phyloP scores from a whole-genome alignment of 2,797 vertebrate genomes.

The Merluccius polli region DNA sequence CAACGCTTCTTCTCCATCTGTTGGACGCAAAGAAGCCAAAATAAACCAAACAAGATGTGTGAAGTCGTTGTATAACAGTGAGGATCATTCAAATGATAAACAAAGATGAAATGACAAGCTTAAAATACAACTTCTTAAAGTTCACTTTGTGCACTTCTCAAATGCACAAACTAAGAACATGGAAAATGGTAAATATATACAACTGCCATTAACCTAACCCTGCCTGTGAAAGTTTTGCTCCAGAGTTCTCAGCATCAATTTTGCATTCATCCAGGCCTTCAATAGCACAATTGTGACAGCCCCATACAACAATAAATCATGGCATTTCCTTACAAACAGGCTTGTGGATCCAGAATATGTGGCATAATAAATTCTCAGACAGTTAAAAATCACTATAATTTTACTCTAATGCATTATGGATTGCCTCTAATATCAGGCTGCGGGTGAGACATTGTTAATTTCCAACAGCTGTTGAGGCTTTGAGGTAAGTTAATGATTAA shows the following conservation, averaged over 20 bases:
- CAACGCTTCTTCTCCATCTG: conserved; percentile 81
- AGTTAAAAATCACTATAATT: conserved; percentile 99
- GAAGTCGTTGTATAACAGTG: neutral
- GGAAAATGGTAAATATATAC: conserved; percentile 45
- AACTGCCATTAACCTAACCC: conserved; percentile 78
- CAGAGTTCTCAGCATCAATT: conserved; percentile 84
- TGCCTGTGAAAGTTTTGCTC: conserved; percentile 79
- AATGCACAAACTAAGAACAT: neutral
- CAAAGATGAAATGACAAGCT: neutral
- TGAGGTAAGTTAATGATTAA: conserved; percentile 99
- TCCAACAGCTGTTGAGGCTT: conserved; percentile 99
- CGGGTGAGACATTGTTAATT: conserved; percentile 99
- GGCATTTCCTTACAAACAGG: conserved; percentile 89
- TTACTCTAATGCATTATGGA: conserved; percentile 99
- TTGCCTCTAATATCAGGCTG: conserved; percentile 98
- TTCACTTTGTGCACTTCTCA: too few species aligned
- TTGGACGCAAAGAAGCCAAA: conserved; percentile 59
- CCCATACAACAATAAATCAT: conserved; percentile 87
- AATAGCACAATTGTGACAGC: conserved; percentile 85
- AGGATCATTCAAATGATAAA: neutral
- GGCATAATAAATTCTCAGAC: conserved; percentile 98
- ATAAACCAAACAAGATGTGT: conserved; percentile 3
- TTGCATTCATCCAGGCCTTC: conserved; percentile 88
- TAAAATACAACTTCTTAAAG: neutral
- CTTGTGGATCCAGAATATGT: conserved; percentile 91